A percentile compares a stretch with the other conserved stretches of the same genome.
phyloP scores from a whole-genome alignment of 2,797 vertebrate genomes.

The Trematomus bernacchii region DNA sequence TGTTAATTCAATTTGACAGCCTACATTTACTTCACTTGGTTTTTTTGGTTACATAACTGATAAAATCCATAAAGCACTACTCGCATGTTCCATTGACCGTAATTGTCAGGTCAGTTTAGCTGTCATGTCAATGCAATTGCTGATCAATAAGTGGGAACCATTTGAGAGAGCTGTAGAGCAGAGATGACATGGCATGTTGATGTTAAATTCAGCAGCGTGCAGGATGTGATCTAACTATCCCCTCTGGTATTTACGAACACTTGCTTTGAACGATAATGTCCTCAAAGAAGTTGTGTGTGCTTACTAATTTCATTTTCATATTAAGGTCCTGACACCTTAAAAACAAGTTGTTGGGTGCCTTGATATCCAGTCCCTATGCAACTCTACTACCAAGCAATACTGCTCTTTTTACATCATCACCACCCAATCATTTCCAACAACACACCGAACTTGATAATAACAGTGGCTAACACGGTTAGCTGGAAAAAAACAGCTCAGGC shows the following conservation, averaged over 20 bases:
- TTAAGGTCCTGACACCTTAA: background rate
- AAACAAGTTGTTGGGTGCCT: background rate
- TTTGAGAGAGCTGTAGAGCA: background rate
- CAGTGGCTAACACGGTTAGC: background rate
- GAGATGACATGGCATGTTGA: slow-evolving; percentile 7
- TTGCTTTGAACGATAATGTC: background rate
- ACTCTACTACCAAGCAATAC: background rate
- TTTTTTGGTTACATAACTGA: slow-evolving; percentile 58
- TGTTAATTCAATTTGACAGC: slow-evolving; percentile 45
- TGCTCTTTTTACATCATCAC: slow-evolving; percentile 16
- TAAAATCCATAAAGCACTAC: slow-evolving; percentile 49
- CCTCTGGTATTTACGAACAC: background rate
- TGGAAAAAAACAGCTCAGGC: slow-evolving; percentile 8
- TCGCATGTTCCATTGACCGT: slow-evolving; percentile 38
- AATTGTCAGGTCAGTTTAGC: slow-evolving; percentile 46
- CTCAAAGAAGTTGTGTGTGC: background rate
- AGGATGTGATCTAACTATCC: slow-evolving; percentile 25
- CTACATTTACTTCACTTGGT: slow-evolving; percentile 33
- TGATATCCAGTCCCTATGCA: background rate
- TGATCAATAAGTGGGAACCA: slow-evolving; percentile 43
- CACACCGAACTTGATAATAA: slow-evolving; percentile 2
- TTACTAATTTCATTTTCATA: background rate
- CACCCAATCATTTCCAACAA: slow-evolving; percentile 33
- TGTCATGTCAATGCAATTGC: slow-evolving; percentile 15
- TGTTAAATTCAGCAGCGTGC: background rate